Percentiles rank a stretch among this genome's conserved stretches.
Evolutionary conservation across 2,797 vertebrate species (phyloP).

Genomic region (Capromys pilorides): DNA sequence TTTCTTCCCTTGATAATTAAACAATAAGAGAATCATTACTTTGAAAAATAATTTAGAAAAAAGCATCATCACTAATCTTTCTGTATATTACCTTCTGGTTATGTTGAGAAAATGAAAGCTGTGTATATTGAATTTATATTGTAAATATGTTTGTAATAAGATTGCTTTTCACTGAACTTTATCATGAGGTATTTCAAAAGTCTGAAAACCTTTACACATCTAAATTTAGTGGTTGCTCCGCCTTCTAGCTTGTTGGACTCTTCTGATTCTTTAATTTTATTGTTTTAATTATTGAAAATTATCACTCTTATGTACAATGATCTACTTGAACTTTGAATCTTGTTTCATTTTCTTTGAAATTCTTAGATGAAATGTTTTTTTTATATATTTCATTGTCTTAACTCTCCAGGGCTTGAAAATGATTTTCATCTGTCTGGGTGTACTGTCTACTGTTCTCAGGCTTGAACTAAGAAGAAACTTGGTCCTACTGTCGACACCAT

Average conservation of each 20-base stretch:
- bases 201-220: not conserved
- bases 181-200: not conserved
- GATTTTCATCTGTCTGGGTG: not conserved
- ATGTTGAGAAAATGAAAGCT: not conserved
- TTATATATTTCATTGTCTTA: not conserved
- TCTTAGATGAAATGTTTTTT: not conserved
- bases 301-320: not conserved
- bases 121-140: not conserved
- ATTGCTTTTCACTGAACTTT: not conserved
- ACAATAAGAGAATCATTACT: not conserved
- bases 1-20: not conserved
- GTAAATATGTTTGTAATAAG: not conserved
- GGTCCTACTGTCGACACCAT: not conserved
- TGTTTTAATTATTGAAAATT: not conserved
- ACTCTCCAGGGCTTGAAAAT: not conserved
- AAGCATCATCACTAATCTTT: not conserved
- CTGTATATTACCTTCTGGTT: not conserved
- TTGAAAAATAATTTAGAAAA: not conserved
- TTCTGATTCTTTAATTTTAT: not conserved
- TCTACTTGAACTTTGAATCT: slow-evolving; percentile 13
- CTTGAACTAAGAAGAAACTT: not conserved
- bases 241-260: not conserved
- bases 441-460: not conserved
- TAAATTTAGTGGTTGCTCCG: not conserved
- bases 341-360: not conserved